Evolutionary conservation across 2,113 vertebrate species (phyloP).

Genomic region (Turnix velox): DNA sequence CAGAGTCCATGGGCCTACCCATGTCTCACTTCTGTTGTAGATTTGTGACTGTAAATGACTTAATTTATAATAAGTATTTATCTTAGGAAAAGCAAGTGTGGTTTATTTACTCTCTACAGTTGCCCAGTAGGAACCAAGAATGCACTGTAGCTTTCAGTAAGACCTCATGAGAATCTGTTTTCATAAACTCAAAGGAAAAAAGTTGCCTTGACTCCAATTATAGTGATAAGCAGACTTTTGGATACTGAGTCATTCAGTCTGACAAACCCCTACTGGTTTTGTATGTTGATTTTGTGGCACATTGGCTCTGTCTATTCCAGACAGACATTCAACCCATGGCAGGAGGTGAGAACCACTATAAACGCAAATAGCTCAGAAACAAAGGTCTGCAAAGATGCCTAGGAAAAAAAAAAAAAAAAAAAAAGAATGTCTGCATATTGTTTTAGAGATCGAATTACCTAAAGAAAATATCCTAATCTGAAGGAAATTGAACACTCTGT

Average conservation of each 20-base stretch:
- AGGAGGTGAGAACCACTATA: slow-evolving; percentile 1
- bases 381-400: neutral
- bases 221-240: neutral
- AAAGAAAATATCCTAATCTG: neutral
- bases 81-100: neutral
- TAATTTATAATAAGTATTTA: neutral
- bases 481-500: neutral
- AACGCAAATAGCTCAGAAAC: neutral
- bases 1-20: neutral
- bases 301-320: neutral
- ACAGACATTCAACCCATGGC: neutral
- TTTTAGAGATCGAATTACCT: neutral
- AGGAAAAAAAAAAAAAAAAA: too few relatives aligned
- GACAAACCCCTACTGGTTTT: neutral
- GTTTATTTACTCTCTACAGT: neutral
- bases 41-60: neutral
- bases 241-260: neutral
- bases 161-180: neutral
- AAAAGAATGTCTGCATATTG: neutral
- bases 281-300: neutral
- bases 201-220: neutral
- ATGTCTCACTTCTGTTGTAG: neutral
- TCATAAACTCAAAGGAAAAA: neutral
- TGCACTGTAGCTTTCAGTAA: neutral
- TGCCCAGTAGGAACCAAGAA: neutral